phyloP scores from a whole-genome alignment of 2,113 vertebrate species.

The Muntiacus reevesi region DNA sequence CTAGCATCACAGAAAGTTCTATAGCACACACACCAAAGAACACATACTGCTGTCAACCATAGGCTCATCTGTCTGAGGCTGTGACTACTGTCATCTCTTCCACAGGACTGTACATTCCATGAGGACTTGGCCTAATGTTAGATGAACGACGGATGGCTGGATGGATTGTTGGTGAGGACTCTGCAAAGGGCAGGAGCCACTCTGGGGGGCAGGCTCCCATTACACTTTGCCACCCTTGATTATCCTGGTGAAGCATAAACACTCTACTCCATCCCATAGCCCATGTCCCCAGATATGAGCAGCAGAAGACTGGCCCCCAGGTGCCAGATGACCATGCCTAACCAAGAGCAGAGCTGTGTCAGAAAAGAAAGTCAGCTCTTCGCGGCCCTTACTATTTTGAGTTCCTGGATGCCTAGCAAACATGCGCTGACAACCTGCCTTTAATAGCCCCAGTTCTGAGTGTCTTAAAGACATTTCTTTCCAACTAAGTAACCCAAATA shows the following conservation, averaged over 20 bases:
- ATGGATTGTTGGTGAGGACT: neutral
- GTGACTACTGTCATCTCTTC: neutral
- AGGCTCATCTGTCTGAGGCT: neutral
- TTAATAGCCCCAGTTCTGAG: conserved; percentile 12
- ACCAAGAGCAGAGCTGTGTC: neutral
- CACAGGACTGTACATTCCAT: neutral
- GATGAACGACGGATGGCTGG: neutral
- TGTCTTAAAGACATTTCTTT: conserved; percentile 55
- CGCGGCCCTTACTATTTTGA: neutral
- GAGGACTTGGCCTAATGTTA: neutral
- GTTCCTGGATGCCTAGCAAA: conserved; percentile 31
- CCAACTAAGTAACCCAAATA: conserved; percentile 72
- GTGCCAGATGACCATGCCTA: neutral
- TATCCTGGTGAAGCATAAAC: neutral
- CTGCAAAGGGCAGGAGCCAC: neutral
- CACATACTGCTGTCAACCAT: fast-evolving
- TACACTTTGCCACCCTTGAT: too few species aligned
- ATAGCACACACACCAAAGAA: neutral
- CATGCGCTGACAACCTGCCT: conserved; percentile 1
- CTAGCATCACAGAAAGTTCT: neutral
- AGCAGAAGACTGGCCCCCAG: neutral
- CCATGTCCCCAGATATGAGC: neutral
- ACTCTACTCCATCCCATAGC: neutral
- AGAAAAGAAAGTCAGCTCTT: neutral
- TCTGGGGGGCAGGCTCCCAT: neutral